phyloP scores from a whole-genome alignment of 2,888 invertebrate species.

The Isotomurus palustris region DNA sequence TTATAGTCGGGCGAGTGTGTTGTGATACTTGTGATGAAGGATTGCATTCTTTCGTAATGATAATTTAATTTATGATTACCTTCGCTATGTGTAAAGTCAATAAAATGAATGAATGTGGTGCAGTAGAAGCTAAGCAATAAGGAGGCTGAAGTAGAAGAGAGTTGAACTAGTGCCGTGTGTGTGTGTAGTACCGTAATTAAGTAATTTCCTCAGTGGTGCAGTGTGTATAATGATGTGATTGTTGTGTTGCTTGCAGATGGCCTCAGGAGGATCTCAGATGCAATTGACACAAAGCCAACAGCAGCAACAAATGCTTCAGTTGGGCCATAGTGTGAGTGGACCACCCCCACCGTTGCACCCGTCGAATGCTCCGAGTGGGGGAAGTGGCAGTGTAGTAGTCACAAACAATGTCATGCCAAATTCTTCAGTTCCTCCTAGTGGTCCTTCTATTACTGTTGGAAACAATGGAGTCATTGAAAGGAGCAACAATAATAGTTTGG shows the following conservation, averaged over 20 bases:
- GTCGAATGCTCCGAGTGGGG: not conserved
- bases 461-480: not conserved
- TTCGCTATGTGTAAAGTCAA: not conserved
- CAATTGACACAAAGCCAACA: constrained; percentile 79
- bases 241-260: constrained; percentile 70
- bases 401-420: not conserved
- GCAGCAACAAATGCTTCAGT: constrained; percentile 34
- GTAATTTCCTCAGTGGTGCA: too few relatives aligned
- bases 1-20: too few relatives aligned
- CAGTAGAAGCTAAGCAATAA: too few relatives aligned
- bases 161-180: too few relatives aligned
- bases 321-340: constrained; percentile 13
- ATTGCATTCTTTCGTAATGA: not conserved
- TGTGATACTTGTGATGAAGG: too few relatives aligned
- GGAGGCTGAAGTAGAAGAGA: too few relatives aligned
- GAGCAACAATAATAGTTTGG: constrained; percentile 1
- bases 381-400: not conserved
- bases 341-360: not conserved
- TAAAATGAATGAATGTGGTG: not conserved
- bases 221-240: constrained; percentile 7
- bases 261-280: constrained; percentile 94
- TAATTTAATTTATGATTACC: not conserved
- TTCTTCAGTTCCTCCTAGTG: not conserved
- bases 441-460: not conserved
- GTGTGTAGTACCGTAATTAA: too few relatives aligned